Percentiles rank a stretch among this genome's conserved stretches.
Conservation (phyloP, 2,113 vertebrate species). For the Ptilonorhynchus violaceus region DNA sequence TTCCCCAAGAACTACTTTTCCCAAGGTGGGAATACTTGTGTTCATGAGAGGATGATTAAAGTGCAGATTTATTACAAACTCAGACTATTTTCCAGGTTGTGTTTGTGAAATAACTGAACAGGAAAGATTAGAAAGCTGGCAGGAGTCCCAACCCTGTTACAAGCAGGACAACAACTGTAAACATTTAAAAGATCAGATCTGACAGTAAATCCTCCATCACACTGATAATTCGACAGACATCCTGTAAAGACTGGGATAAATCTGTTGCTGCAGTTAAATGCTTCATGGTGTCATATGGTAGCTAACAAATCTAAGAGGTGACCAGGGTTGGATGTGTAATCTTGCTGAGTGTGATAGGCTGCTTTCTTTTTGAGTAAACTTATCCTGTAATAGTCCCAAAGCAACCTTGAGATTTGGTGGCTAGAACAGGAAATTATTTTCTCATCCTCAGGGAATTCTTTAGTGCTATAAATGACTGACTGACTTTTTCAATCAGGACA, state of each 20-base stretch:
- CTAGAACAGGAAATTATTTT: background rate
- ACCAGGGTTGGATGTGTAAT: background rate
- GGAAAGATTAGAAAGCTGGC: slow-evolving; percentile 4
- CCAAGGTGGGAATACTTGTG: background rate
- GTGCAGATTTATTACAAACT: background rate
- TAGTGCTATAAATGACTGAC: background rate
- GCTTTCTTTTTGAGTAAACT: background rate
- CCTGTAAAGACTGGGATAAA: background rate
- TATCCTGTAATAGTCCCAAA: background rate
- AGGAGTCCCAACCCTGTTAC: background rate
- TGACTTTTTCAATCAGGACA: background rate
- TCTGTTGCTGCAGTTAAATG: background rate
- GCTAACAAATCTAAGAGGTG: background rate
- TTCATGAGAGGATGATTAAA: background rate
- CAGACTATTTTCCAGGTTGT: background rate
- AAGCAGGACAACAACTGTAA: background rate
- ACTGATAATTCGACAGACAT: background rate
- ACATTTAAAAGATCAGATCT: background rate
- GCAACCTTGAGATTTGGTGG: background rate
- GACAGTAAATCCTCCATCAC: background rate
- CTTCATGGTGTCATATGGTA: accelerated
- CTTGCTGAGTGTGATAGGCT: background rate
- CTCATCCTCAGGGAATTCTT: background rate
- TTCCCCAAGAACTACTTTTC: background rate
- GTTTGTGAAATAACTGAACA: background rate